Evolutionary conservation across 1,140 invertebrate species (phyloP).

Genomic region (Aplysia californica): DNA sequence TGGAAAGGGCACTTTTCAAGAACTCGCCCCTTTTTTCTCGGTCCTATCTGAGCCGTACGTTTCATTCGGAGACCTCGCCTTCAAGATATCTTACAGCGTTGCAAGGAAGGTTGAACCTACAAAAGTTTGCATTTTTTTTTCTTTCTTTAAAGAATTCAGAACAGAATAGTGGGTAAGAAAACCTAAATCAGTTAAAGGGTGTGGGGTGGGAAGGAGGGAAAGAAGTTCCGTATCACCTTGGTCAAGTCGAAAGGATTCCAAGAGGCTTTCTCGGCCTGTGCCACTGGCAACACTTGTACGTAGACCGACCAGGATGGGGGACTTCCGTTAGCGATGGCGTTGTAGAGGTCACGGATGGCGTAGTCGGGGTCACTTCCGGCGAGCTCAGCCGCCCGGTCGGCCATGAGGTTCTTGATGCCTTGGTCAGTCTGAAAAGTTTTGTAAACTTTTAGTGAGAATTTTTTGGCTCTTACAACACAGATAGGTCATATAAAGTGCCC

Average conservation of each 20-base stretch:
- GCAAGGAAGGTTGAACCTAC: neutral
- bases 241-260: slow-evolving; percentile 68
- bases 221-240: slow-evolving; percentile 48
- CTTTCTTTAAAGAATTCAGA: neutral
- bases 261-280: slow-evolving; percentile 69
- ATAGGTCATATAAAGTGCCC: no score
- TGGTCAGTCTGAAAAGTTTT: slow-evolving; percentile 79
- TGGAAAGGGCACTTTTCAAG: no score
- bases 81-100: neutral
- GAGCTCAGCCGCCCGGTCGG: slow-evolving; percentile 79
- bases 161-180: neutral
- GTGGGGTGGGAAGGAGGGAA: neutral
- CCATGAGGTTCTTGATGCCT: slow-evolving; percentile 86
- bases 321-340: slow-evolving; percentile 85
- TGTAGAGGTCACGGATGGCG: slow-evolving; percentile 88
- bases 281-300: slow-evolving; percentile 73
- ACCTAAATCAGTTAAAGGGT: neutral
- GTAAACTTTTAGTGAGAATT: no score
- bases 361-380: slow-evolving; percentile 88
- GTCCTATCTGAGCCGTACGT: no score
- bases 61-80: no score
- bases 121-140: neutral
- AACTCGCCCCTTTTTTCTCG: no score
- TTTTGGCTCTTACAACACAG: no score
- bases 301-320: slow-evolving; percentile 82